These are phyloP conservation scores for Panurus biarmicus DNA, from an alignment of 2,113 vertebrate species.

Conservation along the genomic window DNA sequence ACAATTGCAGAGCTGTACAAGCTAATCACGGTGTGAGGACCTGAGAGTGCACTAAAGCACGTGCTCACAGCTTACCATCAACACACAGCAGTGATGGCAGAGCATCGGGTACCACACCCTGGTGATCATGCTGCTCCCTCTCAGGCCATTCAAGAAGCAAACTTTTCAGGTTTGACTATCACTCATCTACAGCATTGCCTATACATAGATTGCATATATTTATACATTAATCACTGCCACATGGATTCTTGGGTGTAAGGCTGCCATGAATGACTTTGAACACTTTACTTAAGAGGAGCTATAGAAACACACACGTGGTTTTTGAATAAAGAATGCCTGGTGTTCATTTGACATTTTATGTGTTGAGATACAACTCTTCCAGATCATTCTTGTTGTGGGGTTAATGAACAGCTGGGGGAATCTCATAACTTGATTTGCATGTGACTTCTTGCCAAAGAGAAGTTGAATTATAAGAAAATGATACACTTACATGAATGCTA, in stretches of 20 bases:
- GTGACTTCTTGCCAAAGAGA: neutral
- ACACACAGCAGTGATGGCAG: neutral
- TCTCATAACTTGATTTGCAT: neutral
- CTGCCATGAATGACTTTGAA: neutral
- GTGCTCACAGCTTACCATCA: neutral
- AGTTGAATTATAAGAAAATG: neutral
- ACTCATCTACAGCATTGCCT: neutral
- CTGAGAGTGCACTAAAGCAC: neutral
- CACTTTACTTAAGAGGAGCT: neutral
- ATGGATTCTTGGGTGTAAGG: neutral
- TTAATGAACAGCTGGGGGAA: neutral
- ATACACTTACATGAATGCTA: neutral
- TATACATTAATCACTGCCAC: neutral
- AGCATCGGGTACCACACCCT: neutral
- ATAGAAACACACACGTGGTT: neutral
- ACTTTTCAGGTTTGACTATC: neutral
- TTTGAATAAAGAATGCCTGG: constrained; percentile 15
- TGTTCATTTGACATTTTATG: neutral
- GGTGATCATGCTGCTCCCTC: neutral
- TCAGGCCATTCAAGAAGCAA: neutral
- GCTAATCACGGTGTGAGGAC: neutral
- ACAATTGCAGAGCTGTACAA: neutral
- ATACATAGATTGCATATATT: neutral
- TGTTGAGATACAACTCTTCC: neutral
- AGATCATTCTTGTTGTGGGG: neutral